Conservation (phyloP, 2,888 invertebrate species). For the Ormyrus thymus region DNA sequence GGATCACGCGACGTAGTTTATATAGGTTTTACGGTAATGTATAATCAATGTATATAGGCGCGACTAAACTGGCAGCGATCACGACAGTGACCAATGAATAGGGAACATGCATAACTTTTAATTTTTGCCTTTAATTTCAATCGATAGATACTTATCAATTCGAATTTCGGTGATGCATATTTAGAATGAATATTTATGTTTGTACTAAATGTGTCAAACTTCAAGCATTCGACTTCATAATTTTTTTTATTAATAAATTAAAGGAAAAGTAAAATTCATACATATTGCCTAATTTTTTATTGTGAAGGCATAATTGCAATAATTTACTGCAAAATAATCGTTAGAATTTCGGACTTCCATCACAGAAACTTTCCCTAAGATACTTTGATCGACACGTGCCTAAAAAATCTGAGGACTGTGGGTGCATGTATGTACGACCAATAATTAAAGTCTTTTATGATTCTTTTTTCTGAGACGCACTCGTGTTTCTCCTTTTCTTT, state of each 20-base stretch:
- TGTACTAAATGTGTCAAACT: background rate
- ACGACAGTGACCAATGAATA: constrained; percentile 20
- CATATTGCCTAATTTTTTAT: constrained; percentile 1
- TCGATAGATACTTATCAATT: no score
- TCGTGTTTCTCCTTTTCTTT: background rate
- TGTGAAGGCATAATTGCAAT: background rate
- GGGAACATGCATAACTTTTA: constrained; percentile 10
- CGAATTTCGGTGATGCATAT: no score
- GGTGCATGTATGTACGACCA: background rate
- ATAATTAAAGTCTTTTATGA: background rate
- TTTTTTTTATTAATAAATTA: background rate
- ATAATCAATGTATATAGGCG: background rate
- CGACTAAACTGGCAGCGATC: constrained; percentile 20
- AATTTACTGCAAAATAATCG: constrained; percentile 35
- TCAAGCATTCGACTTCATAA: background rate
- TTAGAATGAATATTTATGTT: no score
- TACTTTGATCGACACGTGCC: constrained; percentile 14
- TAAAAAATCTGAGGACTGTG: constrained; percentile 14
- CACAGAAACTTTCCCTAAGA: constrained; percentile 39
- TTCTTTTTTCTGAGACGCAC: background rate
- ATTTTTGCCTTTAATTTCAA: background rate
- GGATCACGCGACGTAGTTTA: background rate
- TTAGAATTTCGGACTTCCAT: constrained; percentile 45
- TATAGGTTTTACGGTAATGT: background rate
- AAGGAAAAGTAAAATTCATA: constrained; percentile 6